phyloP scores from a whole-genome alignment of 2,113 vertebrate genomes.

The Phyllostomus discolor region DNA sequence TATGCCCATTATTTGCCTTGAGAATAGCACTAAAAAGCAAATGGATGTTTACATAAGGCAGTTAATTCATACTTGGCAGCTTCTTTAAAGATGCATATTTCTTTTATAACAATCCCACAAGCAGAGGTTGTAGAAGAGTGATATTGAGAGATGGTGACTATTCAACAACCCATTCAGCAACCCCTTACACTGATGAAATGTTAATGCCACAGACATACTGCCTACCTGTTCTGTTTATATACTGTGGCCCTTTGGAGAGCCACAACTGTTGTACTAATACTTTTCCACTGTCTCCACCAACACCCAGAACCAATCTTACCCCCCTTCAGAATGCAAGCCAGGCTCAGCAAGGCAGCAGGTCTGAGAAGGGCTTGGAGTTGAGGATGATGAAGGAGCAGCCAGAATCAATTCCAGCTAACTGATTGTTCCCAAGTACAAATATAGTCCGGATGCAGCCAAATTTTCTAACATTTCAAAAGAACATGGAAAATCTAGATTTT shows the following conservation, averaged over 20 bases:
- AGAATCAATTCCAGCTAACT: neutral
- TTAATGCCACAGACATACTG: neutral
- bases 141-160: neutral
- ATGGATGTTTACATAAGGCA: neutral
- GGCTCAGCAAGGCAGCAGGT: neutral
- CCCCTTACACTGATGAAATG: neutral
- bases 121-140: neutral
- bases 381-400: neutral
- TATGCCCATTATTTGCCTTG: neutral
- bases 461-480: neutral
- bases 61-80: neutral
- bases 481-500: neutral
- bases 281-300: neutral
- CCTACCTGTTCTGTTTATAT: neutral
- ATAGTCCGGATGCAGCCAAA: neutral
- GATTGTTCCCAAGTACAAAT: neutral
- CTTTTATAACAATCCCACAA: neutral
- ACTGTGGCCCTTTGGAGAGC: neutral
- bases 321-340: neutral
- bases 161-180: neutral
- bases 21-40: neutral
- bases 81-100: conserved; percentile 15
- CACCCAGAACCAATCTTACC: neutral
- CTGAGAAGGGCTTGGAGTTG: neutral
- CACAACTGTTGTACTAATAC: neutral